These are phyloP conservation scores for Spongilla lacustris DNA, from an alignment of 37 sponge, comb jelly and placozoan species.

Conservation along the genomic window DNA sequence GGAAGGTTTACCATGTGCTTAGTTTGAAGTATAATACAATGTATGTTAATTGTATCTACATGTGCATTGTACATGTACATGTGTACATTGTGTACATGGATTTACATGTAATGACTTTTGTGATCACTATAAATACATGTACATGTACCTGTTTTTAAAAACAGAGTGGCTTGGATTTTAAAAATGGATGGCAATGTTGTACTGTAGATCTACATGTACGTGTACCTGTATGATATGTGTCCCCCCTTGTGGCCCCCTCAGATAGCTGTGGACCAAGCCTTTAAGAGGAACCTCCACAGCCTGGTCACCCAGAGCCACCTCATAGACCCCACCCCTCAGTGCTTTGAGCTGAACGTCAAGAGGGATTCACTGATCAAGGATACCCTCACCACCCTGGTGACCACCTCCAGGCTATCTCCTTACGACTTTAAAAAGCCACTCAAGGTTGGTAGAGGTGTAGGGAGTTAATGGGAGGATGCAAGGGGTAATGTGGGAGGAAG, in stretches of 20 bases:
- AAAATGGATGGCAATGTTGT: too few relatives aligned
- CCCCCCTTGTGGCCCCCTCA: slow-evolving; percentile 8
- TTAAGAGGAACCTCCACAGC: slow-evolving; percentile 8
- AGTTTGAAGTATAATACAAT: neutral
- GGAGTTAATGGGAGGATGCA: too few relatives aligned
- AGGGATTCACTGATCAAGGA: slow-evolving; percentile 62
- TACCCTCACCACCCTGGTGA: slow-evolving; percentile 57
- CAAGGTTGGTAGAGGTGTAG: slow-evolving; percentile 42
- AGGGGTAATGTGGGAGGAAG: too few relatives aligned
- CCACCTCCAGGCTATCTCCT: neutral
- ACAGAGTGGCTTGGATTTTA: too few relatives aligned
- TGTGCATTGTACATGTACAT: too few relatives aligned
- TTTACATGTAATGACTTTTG: too few relatives aligned
- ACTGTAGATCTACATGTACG: too few relatives aligned
- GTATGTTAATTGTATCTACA: too few relatives aligned
- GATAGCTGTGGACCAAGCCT: slow-evolving; percentile 40
- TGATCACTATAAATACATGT: too few relatives aligned
- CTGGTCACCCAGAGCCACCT: slow-evolving; percentile 9
- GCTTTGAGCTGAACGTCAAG: slow-evolving; percentile 61
- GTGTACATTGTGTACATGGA: neutral
- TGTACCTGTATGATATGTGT: too few relatives aligned
- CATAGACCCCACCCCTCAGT: slow-evolving; percentile 16
- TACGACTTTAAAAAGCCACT: slow-evolving; percentile 77
- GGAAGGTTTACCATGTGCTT: too few relatives aligned
- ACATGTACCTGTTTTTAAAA: neutral